These are phyloP conservation scores for Danionella cerebrum DNA, from an alignment of 2,113 vertebrate genomes.

Conservation along the genomic window DNA sequence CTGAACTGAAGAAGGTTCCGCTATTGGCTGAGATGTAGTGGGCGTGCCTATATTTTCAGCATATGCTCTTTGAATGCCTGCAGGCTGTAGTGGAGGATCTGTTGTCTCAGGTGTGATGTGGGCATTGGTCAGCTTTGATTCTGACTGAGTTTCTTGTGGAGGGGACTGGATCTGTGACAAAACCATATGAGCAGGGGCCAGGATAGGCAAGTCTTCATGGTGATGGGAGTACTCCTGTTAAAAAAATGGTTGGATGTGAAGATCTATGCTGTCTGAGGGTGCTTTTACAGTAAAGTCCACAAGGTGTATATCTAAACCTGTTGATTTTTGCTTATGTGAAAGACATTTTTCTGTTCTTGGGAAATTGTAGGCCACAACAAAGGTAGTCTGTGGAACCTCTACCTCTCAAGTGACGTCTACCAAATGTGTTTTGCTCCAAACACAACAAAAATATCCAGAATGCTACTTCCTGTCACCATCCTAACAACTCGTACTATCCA, in stretches of 20 bases:
- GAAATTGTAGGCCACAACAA: too few species aligned
- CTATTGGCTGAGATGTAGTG: constrained; percentile 53
- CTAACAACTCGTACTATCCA: too few species aligned
- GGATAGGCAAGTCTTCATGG: constrained; percentile 44
- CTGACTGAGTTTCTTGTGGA: constrained; percentile 41
- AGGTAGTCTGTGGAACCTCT: too few species aligned
- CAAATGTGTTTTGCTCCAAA: too few species aligned
- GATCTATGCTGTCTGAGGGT: too few species aligned
- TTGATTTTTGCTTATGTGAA: too few species aligned
- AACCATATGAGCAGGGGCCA: constrained; percentile 29
- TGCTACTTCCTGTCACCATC: too few species aligned
- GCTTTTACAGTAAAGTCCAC: too few species aligned
- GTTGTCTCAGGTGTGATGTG: constrained; percentile 16
- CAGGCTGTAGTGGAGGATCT: constrained; percentile 57
- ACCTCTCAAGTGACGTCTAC: too few species aligned
- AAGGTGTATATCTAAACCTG: too few species aligned
- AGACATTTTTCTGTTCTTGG: too few species aligned
- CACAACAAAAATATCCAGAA: too few species aligned
- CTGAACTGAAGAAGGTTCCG: constrained; percentile 39
- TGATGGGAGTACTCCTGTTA: background rate
- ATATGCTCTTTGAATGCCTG: constrained; percentile 56
- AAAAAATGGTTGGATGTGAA: background rate
- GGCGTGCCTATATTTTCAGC: constrained; percentile 52
- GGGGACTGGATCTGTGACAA: constrained; percentile 39
- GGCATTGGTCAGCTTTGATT: constrained; percentile 33